Evolutionary conservation across 2,113 vertebrate species (phyloP).

Genomic region (Sebastes fasciatus): DNA sequence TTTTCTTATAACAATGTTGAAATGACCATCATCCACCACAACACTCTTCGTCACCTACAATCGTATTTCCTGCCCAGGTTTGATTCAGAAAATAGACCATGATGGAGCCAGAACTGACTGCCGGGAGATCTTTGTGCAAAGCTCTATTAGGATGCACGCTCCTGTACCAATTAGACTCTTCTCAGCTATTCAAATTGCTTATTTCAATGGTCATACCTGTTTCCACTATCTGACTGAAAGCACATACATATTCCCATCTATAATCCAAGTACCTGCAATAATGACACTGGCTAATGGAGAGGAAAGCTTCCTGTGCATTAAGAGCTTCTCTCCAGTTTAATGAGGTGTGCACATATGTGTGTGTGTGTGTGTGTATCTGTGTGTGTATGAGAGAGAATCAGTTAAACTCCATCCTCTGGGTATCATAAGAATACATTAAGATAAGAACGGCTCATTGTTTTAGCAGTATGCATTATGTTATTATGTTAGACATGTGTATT

Average conservation of each 20-base stretch:
- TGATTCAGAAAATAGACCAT: neutral
- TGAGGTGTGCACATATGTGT: constrained; percentile 35
- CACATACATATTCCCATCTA: constrained; percentile 39
- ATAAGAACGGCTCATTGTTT: constrained; percentile 55
- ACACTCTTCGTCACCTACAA: no score
- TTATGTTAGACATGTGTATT: constrained; percentile 1
- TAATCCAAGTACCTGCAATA: constrained; percentile 47
- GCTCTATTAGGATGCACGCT: no score
- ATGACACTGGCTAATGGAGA: constrained; percentile 63
- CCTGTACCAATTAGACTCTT: neutral
- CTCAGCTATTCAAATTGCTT: neutral
- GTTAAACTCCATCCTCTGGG: constrained; percentile 36
- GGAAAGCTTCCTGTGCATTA: constrained; percentile 60
- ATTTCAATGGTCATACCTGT: constrained; percentile 9
- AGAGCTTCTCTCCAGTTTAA: constrained; percentile 64
- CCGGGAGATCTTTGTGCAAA: neutral
- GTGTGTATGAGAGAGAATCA: neutral
- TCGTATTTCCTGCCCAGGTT: neutral
- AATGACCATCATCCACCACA: no score
- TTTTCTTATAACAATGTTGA: no score
- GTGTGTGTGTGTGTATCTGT: constrained; percentile 34
- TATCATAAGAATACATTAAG: constrained; percentile 52
- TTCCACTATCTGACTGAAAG: constrained; percentile 10
- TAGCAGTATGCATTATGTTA: constrained; percentile 19
- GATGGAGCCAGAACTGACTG: neutral